phyloP scores from a whole-genome alignment of 1,140 invertebrate species.

The Latrodectus geometricus region DNA sequence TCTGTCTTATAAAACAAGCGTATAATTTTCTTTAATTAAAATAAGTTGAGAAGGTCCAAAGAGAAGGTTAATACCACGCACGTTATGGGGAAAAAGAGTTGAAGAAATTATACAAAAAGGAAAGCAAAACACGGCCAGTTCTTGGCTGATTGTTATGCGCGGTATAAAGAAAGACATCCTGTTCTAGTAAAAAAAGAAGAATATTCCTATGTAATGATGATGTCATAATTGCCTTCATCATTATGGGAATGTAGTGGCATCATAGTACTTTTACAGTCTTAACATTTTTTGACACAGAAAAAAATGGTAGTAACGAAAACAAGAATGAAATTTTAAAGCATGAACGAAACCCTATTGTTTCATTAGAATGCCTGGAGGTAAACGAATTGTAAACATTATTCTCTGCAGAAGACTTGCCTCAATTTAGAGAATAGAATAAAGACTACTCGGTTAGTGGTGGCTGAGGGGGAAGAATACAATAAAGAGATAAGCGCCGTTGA shows the following conservation, averaged over 20 bases:
- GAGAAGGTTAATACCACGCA: background rate
- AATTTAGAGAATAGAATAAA: background rate
- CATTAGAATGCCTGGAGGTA: background rate
- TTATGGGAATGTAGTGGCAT: background rate
- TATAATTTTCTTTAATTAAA: background rate
- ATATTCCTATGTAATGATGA: background rate
- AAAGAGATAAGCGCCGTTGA: background rate
- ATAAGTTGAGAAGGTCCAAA: background rate
- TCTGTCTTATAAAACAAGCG: background rate
- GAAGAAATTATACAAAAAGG: background rate
- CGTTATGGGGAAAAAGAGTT: background rate
- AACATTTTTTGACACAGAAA: background rate
- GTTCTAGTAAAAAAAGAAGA: background rate
- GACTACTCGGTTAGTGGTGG: slow-evolving; percentile 18
- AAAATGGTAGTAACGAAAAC: too few relatives aligned
- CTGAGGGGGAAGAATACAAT: background rate
- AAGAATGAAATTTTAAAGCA: background rate
- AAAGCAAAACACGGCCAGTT: background rate
- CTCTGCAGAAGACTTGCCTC: background rate
- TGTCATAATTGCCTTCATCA: slow-evolving; percentile 1
- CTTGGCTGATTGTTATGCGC: background rate
- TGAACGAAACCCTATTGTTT: background rate
- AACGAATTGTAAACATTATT: background rate
- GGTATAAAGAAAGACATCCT: background rate
- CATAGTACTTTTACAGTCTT: background rate